phyloP scores from a whole-genome alignment of 2,797 vertebrate genomes.

The Molossus alvarezi region DNA sequence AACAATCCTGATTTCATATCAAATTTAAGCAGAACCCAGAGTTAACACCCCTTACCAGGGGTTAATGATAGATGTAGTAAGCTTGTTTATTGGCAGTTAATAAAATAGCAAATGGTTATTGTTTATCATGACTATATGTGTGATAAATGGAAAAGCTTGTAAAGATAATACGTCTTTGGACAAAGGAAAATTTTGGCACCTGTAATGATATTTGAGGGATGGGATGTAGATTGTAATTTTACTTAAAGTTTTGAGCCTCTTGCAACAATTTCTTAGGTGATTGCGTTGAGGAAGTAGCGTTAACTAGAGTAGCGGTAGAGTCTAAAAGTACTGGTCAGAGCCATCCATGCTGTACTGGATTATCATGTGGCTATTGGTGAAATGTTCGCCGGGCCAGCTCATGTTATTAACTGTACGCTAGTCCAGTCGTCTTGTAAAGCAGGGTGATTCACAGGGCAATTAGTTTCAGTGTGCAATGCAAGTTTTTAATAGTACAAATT shows the following conservation, averaged over 20 bases:
- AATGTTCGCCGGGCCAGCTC: not conserved
- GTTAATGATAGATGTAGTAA: not conserved
- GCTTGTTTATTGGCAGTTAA: conserved; percentile 5
- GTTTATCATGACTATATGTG: not conserved
- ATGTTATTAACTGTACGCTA: not conserved
- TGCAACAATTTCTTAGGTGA: conserved; percentile 56
- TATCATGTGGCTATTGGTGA: conserved; percentile 23
- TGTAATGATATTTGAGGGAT: not conserved
- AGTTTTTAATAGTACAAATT: conserved; percentile 79
- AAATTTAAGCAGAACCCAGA: conserved; percentile 51
- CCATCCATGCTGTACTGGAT: not conserved
- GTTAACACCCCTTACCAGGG: not conserved
- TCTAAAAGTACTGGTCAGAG: conserved; percentile 28
- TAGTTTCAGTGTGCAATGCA: conserved; percentile 68
- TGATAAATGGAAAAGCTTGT: conserved; percentile 13
- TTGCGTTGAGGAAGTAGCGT: not conserved
- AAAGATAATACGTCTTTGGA: not conserved
- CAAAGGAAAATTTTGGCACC: not conserved
- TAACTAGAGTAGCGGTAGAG: not conserved
- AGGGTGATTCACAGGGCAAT: conserved; percentile 37
- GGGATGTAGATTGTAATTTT: conserved; percentile 26
- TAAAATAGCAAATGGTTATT: not conserved
- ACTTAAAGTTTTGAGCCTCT: conserved; percentile 45
- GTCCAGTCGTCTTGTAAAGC: not conserved
- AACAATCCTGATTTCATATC: not conserved